These are phyloP conservation scores for Drosophila sordidapex DNA, from an alignment of 2,888 invertebrate species.

Conservation along the genomic window DNA sequence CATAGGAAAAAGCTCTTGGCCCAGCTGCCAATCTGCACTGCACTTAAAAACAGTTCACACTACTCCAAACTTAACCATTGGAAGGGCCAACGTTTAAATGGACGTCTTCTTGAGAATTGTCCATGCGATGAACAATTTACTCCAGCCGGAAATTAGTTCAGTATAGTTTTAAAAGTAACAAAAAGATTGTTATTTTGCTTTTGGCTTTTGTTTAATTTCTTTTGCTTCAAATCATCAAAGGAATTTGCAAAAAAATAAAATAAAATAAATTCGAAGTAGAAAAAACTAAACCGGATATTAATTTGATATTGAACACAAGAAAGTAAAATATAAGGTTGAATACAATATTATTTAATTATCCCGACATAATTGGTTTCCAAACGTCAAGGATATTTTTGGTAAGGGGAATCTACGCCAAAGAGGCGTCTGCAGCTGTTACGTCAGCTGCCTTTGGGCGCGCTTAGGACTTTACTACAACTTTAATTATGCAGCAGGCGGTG, in stretches of 20 bases:
- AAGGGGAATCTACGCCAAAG: conserved; percentile 31
- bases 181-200: neutral
- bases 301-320: neutral
- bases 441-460: conserved; percentile 42
- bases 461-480: conserved; percentile 70
- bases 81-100: neutral
- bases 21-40: conserved; percentile 12
- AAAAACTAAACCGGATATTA: neutral
- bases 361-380: neutral
- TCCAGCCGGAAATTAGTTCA: neutral
- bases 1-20: conserved; percentile 33
- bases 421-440: conserved; percentile 21
- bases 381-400: conserved; percentile 3
- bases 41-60: conserved; percentile 20
- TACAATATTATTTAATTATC: neutral
- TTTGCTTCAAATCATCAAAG: neutral
- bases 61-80: neutral
- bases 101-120: neutral
- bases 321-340: neutral
- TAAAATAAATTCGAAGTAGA: neutral
- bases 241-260: neutral
- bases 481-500: conserved; percentile 70
- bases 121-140: neutral
- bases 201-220: neutral
- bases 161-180: neutral